Evolutionary conservation across 2,113 vertebrate genomes (phyloP), one percentile per base, ranked within the genome.

Genomic region (Leucopsar rothschildi): DNA sequence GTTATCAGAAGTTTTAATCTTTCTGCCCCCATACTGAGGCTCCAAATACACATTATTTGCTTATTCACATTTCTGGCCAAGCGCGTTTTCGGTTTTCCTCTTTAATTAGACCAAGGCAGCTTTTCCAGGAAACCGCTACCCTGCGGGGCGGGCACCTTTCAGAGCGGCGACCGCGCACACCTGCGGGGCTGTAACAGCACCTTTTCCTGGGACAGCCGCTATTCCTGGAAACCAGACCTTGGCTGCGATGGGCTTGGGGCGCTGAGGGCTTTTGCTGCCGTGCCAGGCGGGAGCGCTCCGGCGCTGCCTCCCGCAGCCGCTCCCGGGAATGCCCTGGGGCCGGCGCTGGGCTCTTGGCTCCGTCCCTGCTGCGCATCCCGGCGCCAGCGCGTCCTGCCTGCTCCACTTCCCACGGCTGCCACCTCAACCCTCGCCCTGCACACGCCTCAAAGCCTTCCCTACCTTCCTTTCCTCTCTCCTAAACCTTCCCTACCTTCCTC

Each of bases 81-180:
- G 35, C 0, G 18, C 31, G 53, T 10, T 93, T 69, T 56, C 57
- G 6, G 2, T 19, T 56, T 12, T 10, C 8, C 49, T n/a, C 13
- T 11, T 53, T 40, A 37, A 52, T 37, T 15, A 37, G 29, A 3
- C 10, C 33, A 5, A 29, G 68, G 31, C 76, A 40, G 70, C 49
- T 72, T n/a, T 33, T 20, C 37, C 66, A 17, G n/a, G 66, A 4
- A 24, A 4, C n/a, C 3, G 45, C 60, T 8, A 14, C 3, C 3
- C 16, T 1, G 69, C 37, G 15, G 39, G 2, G 8, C 0, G 19
- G 9, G 15, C n/a, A 15, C 9, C 49, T 27, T 15, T 2, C 1
- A 9, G 53, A 23, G 10, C 53, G 4, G 10, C 8, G 7, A 5
- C 1, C 5, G 24, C 10, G 21, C 14, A 5, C 6, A 5, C 11